Percentiles rank a stretch among this genome's conserved stretches.
phyloP scores from a whole-genome alignment of 2,888 invertebrate species.

The Sceliomorpha sp. region DNA sequence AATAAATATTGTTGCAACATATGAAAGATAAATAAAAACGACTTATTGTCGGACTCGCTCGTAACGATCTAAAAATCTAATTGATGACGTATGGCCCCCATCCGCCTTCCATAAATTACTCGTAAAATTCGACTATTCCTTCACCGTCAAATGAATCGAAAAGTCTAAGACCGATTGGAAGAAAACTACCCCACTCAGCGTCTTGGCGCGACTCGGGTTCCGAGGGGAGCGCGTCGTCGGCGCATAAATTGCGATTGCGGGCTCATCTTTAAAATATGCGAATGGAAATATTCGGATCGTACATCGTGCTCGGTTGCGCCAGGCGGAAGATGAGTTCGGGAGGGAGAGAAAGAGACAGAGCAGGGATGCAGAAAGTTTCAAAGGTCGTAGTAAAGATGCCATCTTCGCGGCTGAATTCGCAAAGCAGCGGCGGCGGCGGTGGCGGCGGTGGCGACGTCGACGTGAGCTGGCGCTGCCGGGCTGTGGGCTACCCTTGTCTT shows the following conservation, averaged over 20 bases:
- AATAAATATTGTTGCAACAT: too few species aligned
- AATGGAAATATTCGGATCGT: conserved; percentile 74
- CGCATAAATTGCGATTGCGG: conserved; percentile 73
- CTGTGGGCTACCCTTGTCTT: too few species aligned
- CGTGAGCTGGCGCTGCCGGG: conserved; percentile 40
- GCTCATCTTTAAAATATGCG: conserved; percentile 78
- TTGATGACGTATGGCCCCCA: too few species aligned
- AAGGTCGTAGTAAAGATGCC: conserved; percentile 74
- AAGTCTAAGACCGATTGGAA: conserved; percentile 42
- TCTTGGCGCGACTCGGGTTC: conserved; percentile 42
- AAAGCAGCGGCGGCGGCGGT: conserved; percentile 42
- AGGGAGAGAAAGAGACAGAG: conserved; percentile 27
- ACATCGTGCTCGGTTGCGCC: conserved; percentile 59
- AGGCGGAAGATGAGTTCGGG: conserved; percentile 28
- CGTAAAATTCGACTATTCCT: conserved; percentile 25
- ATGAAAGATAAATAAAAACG: too few species aligned
- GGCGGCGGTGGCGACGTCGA: too few species aligned
- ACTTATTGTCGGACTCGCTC: too few species aligned
- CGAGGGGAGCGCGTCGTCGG: conserved; percentile 39
- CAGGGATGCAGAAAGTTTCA: conserved; percentile 63
- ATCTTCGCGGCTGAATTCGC: conserved; percentile 68
- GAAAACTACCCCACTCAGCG: conserved; percentile 51
- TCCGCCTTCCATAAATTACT: conserved; percentile 24
- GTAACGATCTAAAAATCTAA: too few species aligned
- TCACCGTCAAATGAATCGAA: conserved; percentile 29